phyloP scores from a whole-genome alignment of 2,888 invertebrate species.

The Drosophila merina region DNA sequence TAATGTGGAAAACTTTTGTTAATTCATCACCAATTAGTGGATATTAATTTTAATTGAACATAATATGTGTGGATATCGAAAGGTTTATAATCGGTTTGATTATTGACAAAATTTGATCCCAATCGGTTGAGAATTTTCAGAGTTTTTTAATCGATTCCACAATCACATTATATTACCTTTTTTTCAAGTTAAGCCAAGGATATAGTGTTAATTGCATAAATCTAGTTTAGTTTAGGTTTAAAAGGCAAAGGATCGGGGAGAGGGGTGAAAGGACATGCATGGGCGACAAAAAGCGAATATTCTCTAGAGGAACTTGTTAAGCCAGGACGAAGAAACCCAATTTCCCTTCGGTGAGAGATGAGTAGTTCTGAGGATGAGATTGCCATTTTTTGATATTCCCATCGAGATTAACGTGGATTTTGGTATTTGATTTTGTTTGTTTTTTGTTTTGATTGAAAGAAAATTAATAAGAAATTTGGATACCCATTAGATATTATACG shows the following conservation, averaged over 20 bases:
- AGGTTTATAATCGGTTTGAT: no score
- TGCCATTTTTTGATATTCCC: constrained; percentile 13
- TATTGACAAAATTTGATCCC: no score
- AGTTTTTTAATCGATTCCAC: no score
- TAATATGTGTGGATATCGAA: no score
- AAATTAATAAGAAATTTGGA: constrained; percentile 31
- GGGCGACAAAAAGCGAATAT: constrained; percentile 29
- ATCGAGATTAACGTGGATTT: constrained; percentile 1
- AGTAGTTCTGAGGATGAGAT: constrained; percentile 32
- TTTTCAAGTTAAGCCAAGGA: background rate
- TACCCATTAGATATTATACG: constrained; percentile 21
- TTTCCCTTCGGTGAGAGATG: constrained; percentile 21
- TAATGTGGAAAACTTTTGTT: constrained; percentile 50
- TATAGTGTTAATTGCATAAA: constrained; percentile 3
- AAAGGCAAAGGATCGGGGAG: background rate
- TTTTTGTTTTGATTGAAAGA: constrained; percentile 19
- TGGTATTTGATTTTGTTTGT: no score
- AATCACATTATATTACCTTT: background rate
- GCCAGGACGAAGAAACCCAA: constrained; percentile 31
- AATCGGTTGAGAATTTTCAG: no score
- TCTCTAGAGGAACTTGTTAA: constrained; percentile 31
- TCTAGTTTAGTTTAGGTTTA: background rate
- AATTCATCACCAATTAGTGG: constrained; percentile 20
- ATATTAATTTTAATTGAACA: background rate
- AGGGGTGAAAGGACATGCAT: constrained; percentile 22